phyloP scores from a whole-genome alignment of 2,797 vertebrate species.

The Scolopax rusticola region DNA sequence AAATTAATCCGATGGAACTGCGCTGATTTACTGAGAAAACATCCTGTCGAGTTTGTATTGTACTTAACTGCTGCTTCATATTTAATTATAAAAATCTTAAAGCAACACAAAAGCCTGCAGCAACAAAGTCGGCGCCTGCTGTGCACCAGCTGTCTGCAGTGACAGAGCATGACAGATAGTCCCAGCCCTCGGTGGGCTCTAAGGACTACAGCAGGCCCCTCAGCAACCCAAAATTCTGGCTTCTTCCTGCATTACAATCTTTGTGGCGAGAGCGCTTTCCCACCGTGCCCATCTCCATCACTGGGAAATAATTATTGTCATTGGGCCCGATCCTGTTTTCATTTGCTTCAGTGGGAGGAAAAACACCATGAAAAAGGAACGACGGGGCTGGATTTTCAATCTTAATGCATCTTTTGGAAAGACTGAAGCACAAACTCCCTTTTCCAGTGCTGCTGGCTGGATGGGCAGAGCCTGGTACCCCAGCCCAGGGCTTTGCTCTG shows the following conservation, averaged over 20 bases:
- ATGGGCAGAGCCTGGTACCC: not conserved
- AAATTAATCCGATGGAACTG: not conserved
- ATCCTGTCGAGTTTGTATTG: not conserved
- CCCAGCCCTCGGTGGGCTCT: not conserved
- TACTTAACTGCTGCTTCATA: conserved; percentile 19
- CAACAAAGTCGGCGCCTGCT: not conserved
- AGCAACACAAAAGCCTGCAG: conserved; percentile 29
- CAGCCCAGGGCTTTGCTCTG: not conserved
- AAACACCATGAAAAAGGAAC: not conserved
- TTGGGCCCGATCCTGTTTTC: not conserved
- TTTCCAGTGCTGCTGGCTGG: not conserved
- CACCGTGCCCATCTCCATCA: conserved; percentile 8
- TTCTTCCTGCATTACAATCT: not conserved
- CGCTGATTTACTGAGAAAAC: not conserved
- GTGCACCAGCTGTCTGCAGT: conserved; percentile 45
- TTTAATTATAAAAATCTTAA: conserved; percentile 49
- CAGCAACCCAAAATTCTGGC: not conserved
- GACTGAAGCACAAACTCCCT: not conserved
- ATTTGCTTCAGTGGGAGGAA: not conserved
- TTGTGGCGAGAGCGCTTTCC: not conserved
- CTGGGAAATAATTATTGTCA: not conserved
- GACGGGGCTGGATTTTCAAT: not conserved
- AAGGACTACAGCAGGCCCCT: not conserved
- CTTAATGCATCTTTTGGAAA: not conserved
- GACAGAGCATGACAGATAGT: not conserved